Conservation (phyloP, 2,888 invertebrate genomes). For the Conus canariensis region DNA sequence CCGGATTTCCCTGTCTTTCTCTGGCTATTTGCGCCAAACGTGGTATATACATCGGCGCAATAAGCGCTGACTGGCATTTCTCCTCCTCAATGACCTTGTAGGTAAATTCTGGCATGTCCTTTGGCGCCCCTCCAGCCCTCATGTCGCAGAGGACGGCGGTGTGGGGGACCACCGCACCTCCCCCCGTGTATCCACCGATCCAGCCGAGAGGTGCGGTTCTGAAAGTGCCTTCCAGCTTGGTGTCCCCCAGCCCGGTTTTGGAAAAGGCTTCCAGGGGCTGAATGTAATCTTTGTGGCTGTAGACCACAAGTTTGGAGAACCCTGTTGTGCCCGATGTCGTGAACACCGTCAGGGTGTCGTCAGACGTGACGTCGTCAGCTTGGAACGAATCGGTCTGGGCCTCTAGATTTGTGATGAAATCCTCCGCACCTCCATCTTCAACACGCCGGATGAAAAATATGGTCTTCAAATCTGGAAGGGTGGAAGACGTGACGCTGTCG, state of each 20-base stretch:
- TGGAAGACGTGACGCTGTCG: neutral
- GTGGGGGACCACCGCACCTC: neutral
- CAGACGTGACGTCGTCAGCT: slow-evolving; percentile 13
- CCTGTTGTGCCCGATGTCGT: slow-evolving; percentile 31
- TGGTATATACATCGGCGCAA: neutral
- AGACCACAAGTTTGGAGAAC: slow-evolving; percentile 26
- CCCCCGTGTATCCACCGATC: neutral
- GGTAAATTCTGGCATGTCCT: neutral
- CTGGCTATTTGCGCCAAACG: neutral
- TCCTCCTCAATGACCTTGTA: neutral
- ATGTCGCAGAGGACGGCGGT: slow-evolving; percentile 7
- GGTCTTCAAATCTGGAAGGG: slow-evolving; percentile 11
- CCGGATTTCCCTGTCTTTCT: too few relatives aligned
- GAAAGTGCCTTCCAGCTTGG: too few relatives aligned
- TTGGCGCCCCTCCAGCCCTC: neutral
- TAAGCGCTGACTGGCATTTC: neutral
- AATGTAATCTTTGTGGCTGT: neutral
- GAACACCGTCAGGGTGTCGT: neutral
- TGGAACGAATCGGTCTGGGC: neutral
- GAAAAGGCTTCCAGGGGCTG: neutral
- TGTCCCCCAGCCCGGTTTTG: neutral
- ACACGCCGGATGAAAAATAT: slow-evolving; percentile 8
- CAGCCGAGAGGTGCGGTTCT: slow-evolving; percentile 7
- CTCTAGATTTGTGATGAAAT: neutral
- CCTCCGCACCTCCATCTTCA: neutral